Conservation (phyloP, 2,797 vertebrate genomes). For the Bradypodion pumilum region DNA sequence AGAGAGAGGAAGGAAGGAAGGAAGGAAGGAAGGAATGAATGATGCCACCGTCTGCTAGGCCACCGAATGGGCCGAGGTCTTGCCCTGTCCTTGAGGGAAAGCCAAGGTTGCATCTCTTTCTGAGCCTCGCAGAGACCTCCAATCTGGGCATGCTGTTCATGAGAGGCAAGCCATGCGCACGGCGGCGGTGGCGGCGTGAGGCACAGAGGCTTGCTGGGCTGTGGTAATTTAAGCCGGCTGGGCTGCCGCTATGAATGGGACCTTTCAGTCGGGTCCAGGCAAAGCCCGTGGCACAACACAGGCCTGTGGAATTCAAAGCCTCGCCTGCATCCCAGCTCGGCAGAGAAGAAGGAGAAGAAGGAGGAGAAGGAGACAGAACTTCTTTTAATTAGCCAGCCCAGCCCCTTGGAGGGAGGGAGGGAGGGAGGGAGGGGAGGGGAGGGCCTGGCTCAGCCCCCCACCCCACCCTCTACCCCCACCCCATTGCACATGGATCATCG, state of each 20-base stretch:
- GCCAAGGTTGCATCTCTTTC: constrained; percentile 53
- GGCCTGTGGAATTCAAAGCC: constrained; percentile 67
- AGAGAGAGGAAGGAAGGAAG: no score
- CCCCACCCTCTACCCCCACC: neutral
- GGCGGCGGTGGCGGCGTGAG: constrained; percentile 51
- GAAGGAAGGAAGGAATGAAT: no score
- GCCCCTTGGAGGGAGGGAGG: no score
- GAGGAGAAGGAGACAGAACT: constrained; percentile 47
- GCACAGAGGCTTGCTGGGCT: no score
- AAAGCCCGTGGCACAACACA: constrained; percentile 61
- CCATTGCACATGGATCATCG: no score
- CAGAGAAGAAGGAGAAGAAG: no score
- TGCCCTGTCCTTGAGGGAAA: no score
- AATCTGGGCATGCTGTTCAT: constrained; percentile 69
- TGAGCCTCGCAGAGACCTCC: constrained; percentile 56
- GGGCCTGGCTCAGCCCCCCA: neutral
- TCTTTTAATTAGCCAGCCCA: neutral
- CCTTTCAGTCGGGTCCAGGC: constrained; percentile 74
- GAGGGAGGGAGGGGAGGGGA: fast-evolving
- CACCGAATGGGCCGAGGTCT: no score
- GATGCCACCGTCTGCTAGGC: no score
- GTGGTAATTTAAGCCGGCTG: constrained; percentile 74
- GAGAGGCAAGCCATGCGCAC: constrained; percentile 72
- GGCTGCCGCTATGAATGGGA: constrained; percentile 75
- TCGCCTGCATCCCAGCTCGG: constrained; percentile 39